Evolutionary conservation across 2,797 vertebrate species (phyloP).

Genomic region (Mionectes olivaceus): DNA sequence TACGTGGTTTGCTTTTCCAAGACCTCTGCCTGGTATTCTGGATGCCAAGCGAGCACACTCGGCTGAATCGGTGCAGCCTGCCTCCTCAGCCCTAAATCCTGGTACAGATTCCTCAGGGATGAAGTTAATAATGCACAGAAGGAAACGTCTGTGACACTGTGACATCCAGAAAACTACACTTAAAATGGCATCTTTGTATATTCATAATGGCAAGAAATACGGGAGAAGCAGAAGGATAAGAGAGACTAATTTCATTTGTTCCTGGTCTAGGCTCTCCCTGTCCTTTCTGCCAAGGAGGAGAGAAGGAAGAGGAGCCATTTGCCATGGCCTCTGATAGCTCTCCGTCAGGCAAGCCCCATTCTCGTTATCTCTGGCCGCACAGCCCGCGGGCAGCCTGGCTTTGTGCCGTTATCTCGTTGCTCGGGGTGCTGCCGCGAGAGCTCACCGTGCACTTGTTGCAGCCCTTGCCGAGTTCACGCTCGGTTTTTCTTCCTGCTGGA

Average conservation of each 20-base stretch:
- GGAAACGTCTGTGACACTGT: neutral
- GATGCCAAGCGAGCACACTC: neutral
- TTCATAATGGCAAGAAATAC: neutral
- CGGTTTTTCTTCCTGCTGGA: neutral
- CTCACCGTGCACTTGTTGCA: neutral
- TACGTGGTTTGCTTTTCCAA: neutral
- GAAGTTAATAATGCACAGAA: neutral
- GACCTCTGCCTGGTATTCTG: neutral
- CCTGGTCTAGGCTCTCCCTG: neutral
- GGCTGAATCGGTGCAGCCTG: neutral
- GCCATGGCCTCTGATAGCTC: neutral
- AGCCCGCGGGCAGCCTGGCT: neutral
- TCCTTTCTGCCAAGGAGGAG: neutral
- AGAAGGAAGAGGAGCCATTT: neutral
- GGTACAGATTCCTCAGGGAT: neutral
- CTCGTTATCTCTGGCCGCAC: accelerated
- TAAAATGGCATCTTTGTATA: neutral
- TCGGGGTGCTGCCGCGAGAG: neutral
- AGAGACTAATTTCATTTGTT: neutral
- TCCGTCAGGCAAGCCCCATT: neutral
- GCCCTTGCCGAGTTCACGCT: neutral
- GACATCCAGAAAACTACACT: neutral
- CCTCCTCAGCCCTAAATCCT: neutral
- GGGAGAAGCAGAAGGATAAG: neutral
- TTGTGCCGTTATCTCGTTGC: neutral